phyloP scores from a whole-genome alignment of 1,140 invertebrate species.

The Drosophila biarmipes region DNA sequence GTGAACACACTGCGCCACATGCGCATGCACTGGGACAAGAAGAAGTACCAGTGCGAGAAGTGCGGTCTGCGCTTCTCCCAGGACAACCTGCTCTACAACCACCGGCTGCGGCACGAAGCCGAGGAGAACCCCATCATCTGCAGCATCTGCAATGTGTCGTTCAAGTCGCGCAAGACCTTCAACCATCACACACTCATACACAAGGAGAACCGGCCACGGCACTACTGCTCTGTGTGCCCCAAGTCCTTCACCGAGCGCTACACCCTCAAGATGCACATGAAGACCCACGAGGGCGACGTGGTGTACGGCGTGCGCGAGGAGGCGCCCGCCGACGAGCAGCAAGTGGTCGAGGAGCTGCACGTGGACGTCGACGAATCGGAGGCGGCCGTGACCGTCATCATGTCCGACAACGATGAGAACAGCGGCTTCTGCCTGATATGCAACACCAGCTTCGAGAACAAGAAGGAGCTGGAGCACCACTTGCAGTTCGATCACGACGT shows the following conservation, averaged over 20 bases:
- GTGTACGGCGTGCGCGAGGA: conserved; percentile 68
- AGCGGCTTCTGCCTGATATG: conserved; percentile 73
- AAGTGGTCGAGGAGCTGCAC: conserved; percentile 70
- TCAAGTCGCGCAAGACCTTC: conserved; percentile 79
- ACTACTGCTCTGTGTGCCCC: conserved; percentile 72
- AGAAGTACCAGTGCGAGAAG: conserved; percentile 82
- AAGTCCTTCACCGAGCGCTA: conserved; percentile 81
- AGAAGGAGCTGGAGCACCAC: conserved; percentile 73
- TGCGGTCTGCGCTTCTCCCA: conserved; percentile 76
- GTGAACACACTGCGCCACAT: conserved; percentile 79
- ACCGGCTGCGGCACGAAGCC: conserved; percentile 74
- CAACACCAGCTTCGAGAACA: conserved; percentile 67
- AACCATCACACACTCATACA: conserved; percentile 80
- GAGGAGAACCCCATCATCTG: conserved; percentile 81
- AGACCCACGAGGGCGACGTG: conserved; percentile 71
- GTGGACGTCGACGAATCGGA: conserved; percentile 75
- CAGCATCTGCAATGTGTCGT: conserved; percentile 78
- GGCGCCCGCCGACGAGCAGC: conserved; percentile 57
- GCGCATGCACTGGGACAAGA: conserved; percentile 83
- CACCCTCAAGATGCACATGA: conserved; percentile 83
- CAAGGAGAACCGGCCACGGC: conserved; percentile 75
- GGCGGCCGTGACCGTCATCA: conserved; percentile 71
- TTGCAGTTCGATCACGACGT: conserved; percentile 76
- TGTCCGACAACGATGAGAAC: conserved; percentile 68
- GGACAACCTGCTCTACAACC: conserved; percentile 77